These are phyloP conservation scores for Megaceryle torquata DNA, from an alignment of 2,113 vertebrate species.

Conservation along the genomic window DNA sequence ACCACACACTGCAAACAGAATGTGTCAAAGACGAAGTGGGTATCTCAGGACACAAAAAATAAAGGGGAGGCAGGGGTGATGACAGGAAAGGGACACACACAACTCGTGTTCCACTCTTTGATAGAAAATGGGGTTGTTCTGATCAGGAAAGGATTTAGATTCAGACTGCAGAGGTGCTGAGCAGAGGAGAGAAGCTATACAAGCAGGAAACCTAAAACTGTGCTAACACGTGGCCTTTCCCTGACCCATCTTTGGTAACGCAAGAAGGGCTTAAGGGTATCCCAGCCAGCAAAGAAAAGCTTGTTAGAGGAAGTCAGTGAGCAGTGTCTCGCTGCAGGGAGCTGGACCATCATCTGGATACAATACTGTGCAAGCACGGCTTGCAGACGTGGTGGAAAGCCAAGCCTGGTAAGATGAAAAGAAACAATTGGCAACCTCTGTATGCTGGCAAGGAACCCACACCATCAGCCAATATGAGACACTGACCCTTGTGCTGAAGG, in stretches of 20 bases:
- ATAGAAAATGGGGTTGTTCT: background rate
- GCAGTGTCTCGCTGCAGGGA: background rate
- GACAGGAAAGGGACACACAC: background rate
- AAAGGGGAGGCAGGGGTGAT: too few relatives aligned
- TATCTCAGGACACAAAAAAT: background rate
- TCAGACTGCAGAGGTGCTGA: background rate
- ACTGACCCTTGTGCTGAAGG: background rate
- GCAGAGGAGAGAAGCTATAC: background rate
- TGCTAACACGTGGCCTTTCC: background rate
- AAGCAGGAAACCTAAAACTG: background rate
- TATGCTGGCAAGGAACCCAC: background rate
- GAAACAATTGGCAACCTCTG: background rate
- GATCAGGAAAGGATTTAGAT: background rate
- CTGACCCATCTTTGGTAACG: background rate
- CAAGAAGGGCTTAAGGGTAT: background rate
- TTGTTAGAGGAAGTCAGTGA: conserved; percentile 17
- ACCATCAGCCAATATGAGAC: rapidly evolving
- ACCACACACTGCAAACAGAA: background rate
- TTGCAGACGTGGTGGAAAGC: background rate
- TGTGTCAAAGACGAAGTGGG: background rate
- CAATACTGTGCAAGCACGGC: background rate
- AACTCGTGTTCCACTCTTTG: background rate
- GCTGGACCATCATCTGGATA: background rate
- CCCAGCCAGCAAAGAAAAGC: background rate
- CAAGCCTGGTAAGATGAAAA: background rate